Conservation (phyloP, 2,888 invertebrate species). For the Megamerina dolium region DNA sequence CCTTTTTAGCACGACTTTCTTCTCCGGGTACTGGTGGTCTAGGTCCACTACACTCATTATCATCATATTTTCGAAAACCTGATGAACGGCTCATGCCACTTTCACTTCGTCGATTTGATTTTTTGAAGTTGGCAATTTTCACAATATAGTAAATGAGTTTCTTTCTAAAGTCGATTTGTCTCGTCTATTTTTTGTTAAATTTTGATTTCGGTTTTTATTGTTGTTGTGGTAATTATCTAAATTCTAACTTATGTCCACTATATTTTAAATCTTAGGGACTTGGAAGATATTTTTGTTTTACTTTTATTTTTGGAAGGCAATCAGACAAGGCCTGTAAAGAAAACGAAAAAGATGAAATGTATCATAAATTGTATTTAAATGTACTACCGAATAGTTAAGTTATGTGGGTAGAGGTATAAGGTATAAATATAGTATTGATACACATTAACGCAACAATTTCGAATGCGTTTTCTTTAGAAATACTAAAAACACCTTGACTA, state of each 20-base stretch:
- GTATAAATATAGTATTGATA: too few relatives aligned
- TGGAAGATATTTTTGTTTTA: slow-evolving; percentile 42
- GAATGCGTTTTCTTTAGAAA: too few relatives aligned
- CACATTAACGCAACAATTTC: too few relatives aligned
- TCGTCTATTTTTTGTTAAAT: neutral
- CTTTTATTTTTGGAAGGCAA: slow-evolving; percentile 45
- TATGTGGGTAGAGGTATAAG: too few relatives aligned
- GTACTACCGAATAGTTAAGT: too few relatives aligned
- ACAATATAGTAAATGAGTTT: neutral
- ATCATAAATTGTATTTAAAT: too few relatives aligned
- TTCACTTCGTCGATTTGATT: neutral
- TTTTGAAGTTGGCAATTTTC: neutral
- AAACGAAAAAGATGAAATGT: slow-evolving; percentile 17
- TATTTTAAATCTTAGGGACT: slow-evolving; percentile 43
- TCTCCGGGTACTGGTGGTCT: slow-evolving; percentile 81
- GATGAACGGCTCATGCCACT: slow-evolving; percentile 50
- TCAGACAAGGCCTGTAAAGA: slow-evolving; percentile 48
- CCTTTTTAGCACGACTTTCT: slow-evolving; percentile 50
- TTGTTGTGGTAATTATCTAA: too few relatives aligned
- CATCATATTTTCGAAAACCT: slow-evolving; percentile 47
- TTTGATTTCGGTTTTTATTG: neutral
- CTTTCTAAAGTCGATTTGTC: neutral
- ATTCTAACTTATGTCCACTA: slow-evolving; percentile 33
- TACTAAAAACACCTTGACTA: too few relatives aligned
- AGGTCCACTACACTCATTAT: slow-evolving; percentile 55